phyloP scores from a whole-genome alignment of 2,113 vertebrate genomes.

The Myodes glareolus region DNA sequence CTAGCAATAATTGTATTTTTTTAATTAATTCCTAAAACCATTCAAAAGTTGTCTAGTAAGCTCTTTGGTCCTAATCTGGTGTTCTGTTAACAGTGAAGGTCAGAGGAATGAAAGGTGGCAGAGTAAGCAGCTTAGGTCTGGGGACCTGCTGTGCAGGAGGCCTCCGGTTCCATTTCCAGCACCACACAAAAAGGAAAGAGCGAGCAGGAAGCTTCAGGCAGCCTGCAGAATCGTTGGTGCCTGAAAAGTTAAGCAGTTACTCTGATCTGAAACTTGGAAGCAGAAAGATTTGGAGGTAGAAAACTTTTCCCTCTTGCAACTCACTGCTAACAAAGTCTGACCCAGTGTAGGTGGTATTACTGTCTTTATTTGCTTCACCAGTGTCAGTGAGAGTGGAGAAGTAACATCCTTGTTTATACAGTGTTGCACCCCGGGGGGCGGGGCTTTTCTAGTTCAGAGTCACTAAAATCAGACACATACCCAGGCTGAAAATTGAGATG shows the following conservation, averaged over 20 bases:
- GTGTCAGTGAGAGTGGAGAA: neutral
- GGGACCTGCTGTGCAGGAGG: neutral
- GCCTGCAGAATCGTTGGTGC: neutral
- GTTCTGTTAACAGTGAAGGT: neutral
- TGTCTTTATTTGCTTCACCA: neutral
- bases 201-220: neutral
- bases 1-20: neutral
- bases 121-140: neutral
- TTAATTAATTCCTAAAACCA: slow-evolving; percentile 2
- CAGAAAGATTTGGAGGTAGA: neutral
- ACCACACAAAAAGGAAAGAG: neutral
- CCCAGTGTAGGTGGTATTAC: neutral
- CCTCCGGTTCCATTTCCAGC: neutral
- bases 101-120: neutral
- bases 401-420: neutral
- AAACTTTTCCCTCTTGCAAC: neutral
- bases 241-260: slow-evolving; percentile 18
- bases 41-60: neutral
- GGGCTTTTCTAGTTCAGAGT: neutral
- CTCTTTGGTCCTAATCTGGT: neutral
- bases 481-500: neutral
- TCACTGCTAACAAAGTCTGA: neutral
- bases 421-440: neutral
- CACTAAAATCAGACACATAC: neutral
- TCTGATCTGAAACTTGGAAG: neutral